phyloP scores from a whole-genome alignment of 37 sponge, comb jelly and placozoan genomes.

The Oopsacas minuta region DNA sequence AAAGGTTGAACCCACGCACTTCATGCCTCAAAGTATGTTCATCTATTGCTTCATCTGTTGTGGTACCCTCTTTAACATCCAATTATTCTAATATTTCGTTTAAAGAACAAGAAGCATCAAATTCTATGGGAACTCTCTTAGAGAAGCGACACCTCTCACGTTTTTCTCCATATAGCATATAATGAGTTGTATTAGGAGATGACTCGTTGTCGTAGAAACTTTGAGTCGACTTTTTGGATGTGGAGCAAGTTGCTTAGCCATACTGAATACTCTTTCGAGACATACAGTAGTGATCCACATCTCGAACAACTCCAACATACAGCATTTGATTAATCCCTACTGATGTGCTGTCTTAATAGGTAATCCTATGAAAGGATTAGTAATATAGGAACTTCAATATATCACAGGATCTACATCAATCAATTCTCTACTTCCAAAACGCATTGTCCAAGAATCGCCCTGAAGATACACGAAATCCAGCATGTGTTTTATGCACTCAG shows the following conservation, averaged over 20 bases:
- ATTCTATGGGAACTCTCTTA: conserved; percentile 1
- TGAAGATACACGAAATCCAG: background rate
- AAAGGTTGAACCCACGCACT: background rate
- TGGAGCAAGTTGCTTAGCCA: background rate
- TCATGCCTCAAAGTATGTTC: conserved; percentile 19
- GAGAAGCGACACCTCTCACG: conserved; percentile 2
- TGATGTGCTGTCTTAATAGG: background rate
- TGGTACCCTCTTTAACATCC: background rate
- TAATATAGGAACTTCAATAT: conserved; percentile 5
- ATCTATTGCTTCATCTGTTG: conserved; percentile 7
- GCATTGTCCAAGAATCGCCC: conserved; percentile 1
- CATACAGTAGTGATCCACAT: conserved; percentile 3
- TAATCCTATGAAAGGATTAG: conserved; percentile 15
- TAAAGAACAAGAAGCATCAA: background rate
- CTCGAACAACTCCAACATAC: background rate
- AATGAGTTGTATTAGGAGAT: background rate
- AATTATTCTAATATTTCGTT: conserved; percentile 11
- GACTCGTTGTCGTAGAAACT: background rate
- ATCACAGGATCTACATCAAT: background rate
- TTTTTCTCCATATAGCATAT: background rate
- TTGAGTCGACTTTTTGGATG: background rate
- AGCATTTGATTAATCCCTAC: background rate
- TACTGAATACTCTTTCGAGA: conserved; percentile 12
- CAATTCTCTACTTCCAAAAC: background rate
- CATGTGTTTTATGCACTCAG: conserved; percentile 12